Percentiles rank a stretch among this genome's conserved stretches.
phyloP scores from a whole-genome alignment of 1,140 invertebrate genomes.

The Trichoplusia ni region DNA sequence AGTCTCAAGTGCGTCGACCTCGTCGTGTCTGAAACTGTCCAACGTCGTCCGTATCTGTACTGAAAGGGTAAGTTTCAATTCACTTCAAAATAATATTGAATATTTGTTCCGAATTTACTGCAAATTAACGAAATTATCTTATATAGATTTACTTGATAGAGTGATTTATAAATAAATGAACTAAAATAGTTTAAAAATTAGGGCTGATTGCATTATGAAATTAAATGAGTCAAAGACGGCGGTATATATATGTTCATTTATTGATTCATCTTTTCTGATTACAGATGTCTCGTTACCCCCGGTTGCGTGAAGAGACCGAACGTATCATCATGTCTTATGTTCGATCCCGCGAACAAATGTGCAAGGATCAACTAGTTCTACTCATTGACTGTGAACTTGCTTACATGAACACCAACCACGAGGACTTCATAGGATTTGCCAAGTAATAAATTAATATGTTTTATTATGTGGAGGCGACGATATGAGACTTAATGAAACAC shows the following conservation, averaged over 20 bases:
- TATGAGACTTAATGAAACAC: too few species aligned
- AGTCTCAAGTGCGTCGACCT: conserved; percentile 99
- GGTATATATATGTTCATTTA: too few species aligned
- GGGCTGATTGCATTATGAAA: too few species aligned
- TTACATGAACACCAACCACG: conserved; percentile 99
- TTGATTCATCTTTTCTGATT: background rate
- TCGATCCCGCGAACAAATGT: conserved; percentile 95
- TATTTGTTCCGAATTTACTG: too few species aligned
- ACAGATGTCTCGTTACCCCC: conserved; percentile 97
- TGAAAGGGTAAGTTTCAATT: conserved; percentile 87
- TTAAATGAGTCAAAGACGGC: too few species aligned
- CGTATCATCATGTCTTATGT: conserved; percentile 97
- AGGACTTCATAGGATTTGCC: conserved; percentile 99
- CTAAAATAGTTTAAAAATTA: too few species aligned
- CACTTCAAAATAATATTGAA: too few species aligned
- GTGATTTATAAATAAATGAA: too few species aligned
- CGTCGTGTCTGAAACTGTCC: conserved; percentile 95
- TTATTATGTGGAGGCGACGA: too few species aligned
- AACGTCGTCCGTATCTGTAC: conserved; percentile 97
- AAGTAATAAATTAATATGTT: conserved; percentile 86
- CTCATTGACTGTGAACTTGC: conserved; percentile 98
- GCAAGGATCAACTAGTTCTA: conserved; percentile 97
- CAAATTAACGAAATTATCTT: too few species aligned
- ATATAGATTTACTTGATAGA: too few species aligned
- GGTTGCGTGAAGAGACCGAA: conserved; percentile 98